Evolutionary conservation across 2,888 invertebrate genomes (phyloP).

Genomic region (Pachliopta kotzebuea): DNA sequence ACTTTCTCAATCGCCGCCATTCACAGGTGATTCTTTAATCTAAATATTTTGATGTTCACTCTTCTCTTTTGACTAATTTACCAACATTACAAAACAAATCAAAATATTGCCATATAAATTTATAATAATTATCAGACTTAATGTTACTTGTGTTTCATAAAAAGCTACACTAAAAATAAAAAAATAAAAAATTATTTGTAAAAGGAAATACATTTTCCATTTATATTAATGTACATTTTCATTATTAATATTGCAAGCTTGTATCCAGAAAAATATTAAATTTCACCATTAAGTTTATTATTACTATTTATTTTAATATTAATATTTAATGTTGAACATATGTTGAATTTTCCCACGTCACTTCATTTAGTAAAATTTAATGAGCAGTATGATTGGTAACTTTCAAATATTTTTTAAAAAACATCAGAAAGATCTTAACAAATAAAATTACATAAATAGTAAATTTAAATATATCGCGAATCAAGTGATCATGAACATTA

Average conservation of each 20-base stretch:
- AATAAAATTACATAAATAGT: no score
- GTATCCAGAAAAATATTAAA: not conserved
- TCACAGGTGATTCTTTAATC: conserved; percentile 49
- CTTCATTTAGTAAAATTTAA: not conserved
- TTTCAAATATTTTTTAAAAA: no score
- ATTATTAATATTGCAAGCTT: not conserved
- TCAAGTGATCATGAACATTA: not conserved
- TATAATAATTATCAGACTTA: not conserved
- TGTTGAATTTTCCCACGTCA: not conserved
- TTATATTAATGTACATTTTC: not conserved
- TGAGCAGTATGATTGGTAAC: not conserved
- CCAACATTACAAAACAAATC: conserved; percentile 30
- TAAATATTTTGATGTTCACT: conserved; percentile 37
- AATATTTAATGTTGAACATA: not conserved
- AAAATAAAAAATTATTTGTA: no score
- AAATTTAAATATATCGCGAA: not conserved
- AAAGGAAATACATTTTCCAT: no score
- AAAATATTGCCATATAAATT: conserved; percentile 29
- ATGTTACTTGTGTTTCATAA: not conserved
- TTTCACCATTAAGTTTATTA: not conserved
- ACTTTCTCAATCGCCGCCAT: conserved; percentile 95
- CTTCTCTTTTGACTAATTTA: conserved; percentile 13
- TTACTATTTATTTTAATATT: not conserved
- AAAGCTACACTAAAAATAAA: not conserved
- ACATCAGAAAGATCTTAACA: no score